A percentile compares a stretch with the other conserved stretches of the same genome.
These are phyloP conservation scores for Sminthopsis crassicaudata DNA, from an alignment of 2,113 vertebrate species.

Conservation along the genomic window DNA sequence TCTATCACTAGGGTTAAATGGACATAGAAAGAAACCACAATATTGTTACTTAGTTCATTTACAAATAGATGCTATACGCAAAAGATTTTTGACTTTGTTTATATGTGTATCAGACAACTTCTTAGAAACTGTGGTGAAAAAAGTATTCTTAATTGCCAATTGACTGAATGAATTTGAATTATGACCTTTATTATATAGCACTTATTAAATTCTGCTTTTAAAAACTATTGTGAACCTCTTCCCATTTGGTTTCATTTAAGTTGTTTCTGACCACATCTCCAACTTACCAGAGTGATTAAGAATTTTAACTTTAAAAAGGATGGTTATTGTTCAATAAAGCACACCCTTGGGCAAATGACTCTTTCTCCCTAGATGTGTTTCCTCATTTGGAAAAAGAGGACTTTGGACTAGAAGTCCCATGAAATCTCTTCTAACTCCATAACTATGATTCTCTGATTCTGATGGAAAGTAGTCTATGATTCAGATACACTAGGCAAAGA, in stretches of 20 bases:
- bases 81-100: not conserved
- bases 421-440: not conserved
- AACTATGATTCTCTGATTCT: not conserved
- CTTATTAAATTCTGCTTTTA: constrained; percentile 4
- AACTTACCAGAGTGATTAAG: not conserved
- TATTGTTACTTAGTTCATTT: not conserved
- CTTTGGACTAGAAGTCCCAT: not conserved
- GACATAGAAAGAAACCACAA: not conserved
- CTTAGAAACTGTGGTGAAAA: not conserved
- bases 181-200: not conserved
- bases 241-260: not conserved
- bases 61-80: not conserved
- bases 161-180: not conserved
- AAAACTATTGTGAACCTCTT: not conserved
- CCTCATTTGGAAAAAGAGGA: not conserved
- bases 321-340: not conserved
- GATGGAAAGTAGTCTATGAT: not conserved
- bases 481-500: not conserved
- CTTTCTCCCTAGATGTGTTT: not conserved
- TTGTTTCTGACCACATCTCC: constrained; percentile 7
- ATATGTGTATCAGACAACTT: not conserved
- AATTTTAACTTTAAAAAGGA: not conserved
- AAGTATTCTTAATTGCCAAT: not conserved
- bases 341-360: not conserved
- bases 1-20: not conserved